A percentile compares a stretch with the other conserved stretches of the same genome.
Evolutionary conservation across 2,113 vertebrate species (phyloP).

Genomic region (Mustela nigripes): DNA sequence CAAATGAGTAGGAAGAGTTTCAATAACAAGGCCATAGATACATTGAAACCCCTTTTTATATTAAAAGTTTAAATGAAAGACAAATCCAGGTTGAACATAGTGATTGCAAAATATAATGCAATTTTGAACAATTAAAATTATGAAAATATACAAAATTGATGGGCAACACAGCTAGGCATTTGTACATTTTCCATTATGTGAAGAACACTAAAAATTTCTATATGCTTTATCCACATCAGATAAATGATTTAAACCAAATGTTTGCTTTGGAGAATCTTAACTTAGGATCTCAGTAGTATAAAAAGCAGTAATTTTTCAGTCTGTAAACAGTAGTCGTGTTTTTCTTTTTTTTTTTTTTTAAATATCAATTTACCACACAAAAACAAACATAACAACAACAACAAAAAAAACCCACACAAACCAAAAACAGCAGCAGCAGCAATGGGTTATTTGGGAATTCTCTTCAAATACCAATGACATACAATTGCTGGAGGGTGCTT

Average conservation of each 20-base stretch:
- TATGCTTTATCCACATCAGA: constrained; percentile 81
- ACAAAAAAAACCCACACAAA: constrained; percentile 71
- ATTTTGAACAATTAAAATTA: constrained; percentile 86
- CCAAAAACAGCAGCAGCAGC: constrained; percentile 84
- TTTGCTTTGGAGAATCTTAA: constrained; percentile 84
- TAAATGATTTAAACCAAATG: constrained; percentile 76
- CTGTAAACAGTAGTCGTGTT: constrained; percentile 89
- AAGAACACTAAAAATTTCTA: constrained; percentile 83
- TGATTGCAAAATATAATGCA: constrained; percentile 89
- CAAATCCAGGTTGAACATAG: constrained; percentile 85
- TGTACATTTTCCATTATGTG: constrained; percentile 81
- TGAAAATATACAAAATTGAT: constrained; percentile 86
- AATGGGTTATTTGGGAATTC: constrained; percentile 80
- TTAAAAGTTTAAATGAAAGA: constrained; percentile 87
- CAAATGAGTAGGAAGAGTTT: constrained; percentile 82
- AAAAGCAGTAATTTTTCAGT: constrained; percentile 88
- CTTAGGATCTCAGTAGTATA: constrained; percentile 88
- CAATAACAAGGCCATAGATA: constrained; percentile 83
- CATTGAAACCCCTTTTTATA: constrained; percentile 81
- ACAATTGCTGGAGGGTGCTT: constrained; percentile 81
- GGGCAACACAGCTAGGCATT: constrained; percentile 85
- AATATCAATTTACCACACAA: constrained; percentile 81
- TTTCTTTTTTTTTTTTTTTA: constrained; percentile 65
- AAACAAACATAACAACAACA: constrained; percentile 72
- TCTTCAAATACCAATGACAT: constrained; percentile 70